A percentile compares a stretch with the other conserved stretches of the same genome.
Conservation (phyloP, 2,113 vertebrate genomes). For the Lasiurus cinereus region DNA sequence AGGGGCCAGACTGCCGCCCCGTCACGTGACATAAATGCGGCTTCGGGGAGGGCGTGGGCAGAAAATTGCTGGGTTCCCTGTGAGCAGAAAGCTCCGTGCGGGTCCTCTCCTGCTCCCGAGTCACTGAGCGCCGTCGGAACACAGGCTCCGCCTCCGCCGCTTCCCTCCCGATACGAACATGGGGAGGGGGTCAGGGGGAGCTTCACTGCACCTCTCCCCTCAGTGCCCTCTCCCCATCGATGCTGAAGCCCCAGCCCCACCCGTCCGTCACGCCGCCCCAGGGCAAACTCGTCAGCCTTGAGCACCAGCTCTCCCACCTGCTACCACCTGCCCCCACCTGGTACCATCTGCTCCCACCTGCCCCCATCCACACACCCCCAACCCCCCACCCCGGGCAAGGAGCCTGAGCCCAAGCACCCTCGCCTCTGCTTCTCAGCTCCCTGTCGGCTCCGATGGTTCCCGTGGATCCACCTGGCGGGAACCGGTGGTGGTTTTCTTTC, state of each 20-base stretch:
- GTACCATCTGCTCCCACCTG: too few relatives aligned
- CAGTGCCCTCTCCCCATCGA: neutral
- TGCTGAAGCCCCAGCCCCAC: neutral
- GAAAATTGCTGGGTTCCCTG: constrained; percentile 71
- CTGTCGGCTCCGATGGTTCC: neutral
- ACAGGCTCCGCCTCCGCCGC: neutral
- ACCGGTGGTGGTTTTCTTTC: neutral
- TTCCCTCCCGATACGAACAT: neutral
- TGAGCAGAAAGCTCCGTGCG: neutral
- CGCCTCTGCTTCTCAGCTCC: neutral
- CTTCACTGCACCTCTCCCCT: too few relatives aligned
- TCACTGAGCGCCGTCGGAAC: neutral
- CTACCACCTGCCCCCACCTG: too few relatives aligned
- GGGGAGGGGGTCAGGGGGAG: accelerated
- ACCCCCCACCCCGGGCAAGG: neutral
- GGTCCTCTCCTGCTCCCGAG: neutral
- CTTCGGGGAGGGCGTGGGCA: constrained; percentile 75
- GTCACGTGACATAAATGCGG: constrained; percentile 40
- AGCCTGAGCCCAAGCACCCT: neutral
- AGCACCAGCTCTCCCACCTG: neutral
- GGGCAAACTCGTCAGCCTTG: neutral
- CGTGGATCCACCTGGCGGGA: neutral
- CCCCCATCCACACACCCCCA: too few relatives aligned
- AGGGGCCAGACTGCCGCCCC: constrained; percentile 15
- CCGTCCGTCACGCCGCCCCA: accelerated